A percentile compares a stretch with the other conserved stretches of the same genome.
Evolutionary conservation across 2,113 vertebrate species (phyloP).

Genomic region (Helogale parvula): DNA sequence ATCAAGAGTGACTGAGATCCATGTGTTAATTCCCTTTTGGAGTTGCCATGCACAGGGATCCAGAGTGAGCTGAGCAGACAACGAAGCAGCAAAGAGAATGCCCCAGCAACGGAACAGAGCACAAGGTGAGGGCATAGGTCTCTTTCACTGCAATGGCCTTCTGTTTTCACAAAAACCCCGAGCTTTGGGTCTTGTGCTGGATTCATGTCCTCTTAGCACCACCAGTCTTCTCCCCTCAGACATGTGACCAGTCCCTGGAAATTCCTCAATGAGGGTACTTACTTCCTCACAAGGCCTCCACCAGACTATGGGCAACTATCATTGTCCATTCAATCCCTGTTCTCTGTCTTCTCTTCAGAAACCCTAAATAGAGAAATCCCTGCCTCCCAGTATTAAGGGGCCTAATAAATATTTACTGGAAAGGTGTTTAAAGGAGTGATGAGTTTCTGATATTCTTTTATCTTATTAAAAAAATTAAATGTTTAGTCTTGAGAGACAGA

Average conservation of each 20-base stretch:
- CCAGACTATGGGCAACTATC: accelerated
- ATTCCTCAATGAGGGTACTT: background rate
- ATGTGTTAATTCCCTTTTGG: background rate
- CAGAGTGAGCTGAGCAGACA: background rate
- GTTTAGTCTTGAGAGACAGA: no score
- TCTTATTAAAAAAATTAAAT: no score
- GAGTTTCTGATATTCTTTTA: background rate
- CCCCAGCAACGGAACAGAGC: background rate
- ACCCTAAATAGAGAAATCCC: background rate
- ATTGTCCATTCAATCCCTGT: background rate
- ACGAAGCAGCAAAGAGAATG: background rate
- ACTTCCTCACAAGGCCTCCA: background rate
- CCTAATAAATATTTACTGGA: background rate
- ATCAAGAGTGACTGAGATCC: background rate
- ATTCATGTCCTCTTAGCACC: background rate
- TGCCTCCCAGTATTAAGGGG: accelerated
- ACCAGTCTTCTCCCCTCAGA: background rate
- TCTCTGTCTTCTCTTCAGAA: background rate
- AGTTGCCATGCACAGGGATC: background rate
- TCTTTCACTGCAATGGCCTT: background rate
- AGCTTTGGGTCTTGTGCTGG: background rate
- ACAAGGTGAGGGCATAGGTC: background rate
- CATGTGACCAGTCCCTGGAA: background rate
- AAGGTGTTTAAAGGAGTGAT: background rate
- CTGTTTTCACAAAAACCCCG: background rate